A percentile compares a stretch with the other conserved stretches of the same genome.
Conservation (phyloP, 2,113 vertebrate species). For the Amazona vittata region DNA sequence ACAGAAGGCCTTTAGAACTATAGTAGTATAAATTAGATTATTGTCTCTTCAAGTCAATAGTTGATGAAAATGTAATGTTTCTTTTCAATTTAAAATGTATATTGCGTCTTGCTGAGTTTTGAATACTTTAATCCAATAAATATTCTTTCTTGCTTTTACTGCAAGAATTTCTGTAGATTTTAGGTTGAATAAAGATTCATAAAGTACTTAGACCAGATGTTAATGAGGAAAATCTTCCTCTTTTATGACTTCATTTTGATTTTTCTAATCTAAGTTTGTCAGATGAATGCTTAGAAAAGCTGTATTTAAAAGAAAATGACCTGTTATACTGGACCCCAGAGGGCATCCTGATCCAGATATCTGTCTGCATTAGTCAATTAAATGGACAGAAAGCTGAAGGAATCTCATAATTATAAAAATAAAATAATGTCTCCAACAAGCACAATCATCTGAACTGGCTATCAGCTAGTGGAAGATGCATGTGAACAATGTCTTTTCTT, state of each 20-base stretch:
- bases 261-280: background rate
- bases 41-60: background rate
- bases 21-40: background rate
- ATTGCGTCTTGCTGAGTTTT: background rate
- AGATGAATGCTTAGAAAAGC: background rate
- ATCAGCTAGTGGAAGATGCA: background rate
- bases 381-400: background rate
- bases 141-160: background rate
- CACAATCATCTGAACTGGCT: background rate
- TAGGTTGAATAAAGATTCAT: background rate
- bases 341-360: fast-evolving
- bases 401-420: background rate
- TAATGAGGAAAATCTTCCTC: background rate
- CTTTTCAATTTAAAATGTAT: background rate
- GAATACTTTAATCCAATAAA: background rate
- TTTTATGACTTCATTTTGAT: background rate
- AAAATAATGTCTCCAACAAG: background rate
- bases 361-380: background rate
- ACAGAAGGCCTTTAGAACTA: background rate
- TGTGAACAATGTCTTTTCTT: background rate
- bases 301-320: background rate
- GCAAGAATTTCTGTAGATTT: background rate
- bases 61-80: background rate
- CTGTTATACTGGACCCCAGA: background rate
- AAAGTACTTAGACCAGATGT: background rate